These are phyloP conservation scores for Aspidapion aeneum DNA, from an alignment of 2,888 invertebrate genomes.

Conservation along the genomic window DNA sequence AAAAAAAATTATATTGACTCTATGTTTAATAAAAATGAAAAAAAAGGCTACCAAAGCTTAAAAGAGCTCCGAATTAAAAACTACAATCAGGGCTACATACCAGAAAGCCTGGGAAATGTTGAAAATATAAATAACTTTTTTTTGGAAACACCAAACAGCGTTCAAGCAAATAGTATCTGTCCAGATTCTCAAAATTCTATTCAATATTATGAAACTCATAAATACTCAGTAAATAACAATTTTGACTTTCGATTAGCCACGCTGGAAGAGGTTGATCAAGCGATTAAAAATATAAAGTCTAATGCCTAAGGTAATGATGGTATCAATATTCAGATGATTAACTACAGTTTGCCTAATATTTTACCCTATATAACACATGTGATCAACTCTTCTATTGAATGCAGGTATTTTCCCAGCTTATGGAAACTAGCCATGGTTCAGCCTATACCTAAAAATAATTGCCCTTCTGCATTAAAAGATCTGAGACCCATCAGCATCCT, in stretches of 20 bases:
- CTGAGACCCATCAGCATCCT: background rate
- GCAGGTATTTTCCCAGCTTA: too few relatives aligned
- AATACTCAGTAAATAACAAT: background rate
- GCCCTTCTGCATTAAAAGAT: background rate
- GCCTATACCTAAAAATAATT: background rate
- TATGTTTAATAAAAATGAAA: background rate
- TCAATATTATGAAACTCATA: background rate
- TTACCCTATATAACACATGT: background rate
- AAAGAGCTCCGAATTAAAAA: background rate
- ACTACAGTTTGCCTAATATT: background rate
- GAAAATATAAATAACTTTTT: background rate
- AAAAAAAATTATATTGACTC: too few relatives aligned
- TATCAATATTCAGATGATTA: background rate
- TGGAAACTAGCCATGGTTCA: background rate
- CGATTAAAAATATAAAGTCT: background rate
- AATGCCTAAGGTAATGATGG: background rate
- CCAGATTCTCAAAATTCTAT: background rate
- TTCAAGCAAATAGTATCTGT: background rate
- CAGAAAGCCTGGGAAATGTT: background rate
- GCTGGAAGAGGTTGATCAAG: background rate
- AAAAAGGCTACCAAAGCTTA: background rate
- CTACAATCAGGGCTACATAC: background rate
- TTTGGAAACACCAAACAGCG: background rate
- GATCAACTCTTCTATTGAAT: background rate
- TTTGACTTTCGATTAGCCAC: background rate